phyloP scores from a whole-genome alignment of 2,797 vertebrate genomes.

The Scolopax bukidnonensis region DNA sequence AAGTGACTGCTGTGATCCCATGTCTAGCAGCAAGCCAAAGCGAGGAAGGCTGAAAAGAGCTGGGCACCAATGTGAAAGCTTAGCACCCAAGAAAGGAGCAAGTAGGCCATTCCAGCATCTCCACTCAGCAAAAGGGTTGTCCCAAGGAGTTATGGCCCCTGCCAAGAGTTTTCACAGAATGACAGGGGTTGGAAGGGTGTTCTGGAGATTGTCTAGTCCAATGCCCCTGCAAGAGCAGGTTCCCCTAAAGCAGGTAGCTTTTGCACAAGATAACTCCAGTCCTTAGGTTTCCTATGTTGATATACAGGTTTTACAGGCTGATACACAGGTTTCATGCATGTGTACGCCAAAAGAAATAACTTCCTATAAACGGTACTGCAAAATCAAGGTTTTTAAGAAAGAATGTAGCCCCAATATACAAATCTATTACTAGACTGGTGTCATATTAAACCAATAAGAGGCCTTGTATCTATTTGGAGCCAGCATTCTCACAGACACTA shows the following conservation, averaged over 20 bases:
- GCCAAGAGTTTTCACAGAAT: not conserved
- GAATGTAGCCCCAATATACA: accelerated
- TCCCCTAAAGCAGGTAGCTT: no score
- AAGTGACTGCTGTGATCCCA: not conserved
- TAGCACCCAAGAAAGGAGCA: not conserved
- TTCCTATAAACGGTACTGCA: not conserved
- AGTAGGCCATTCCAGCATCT: not conserved
- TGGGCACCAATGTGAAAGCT: not conserved
- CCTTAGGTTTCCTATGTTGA: not conserved
- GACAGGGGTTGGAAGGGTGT: no score
- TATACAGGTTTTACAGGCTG: not conserved
- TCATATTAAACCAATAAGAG: not conserved
- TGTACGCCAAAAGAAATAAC: not conserved
- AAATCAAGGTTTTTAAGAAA: not conserved
- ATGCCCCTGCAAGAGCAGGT: no score
- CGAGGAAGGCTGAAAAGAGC: not conserved
- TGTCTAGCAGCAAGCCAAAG: not conserved
- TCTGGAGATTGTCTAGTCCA: no score
- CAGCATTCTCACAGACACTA: not conserved
- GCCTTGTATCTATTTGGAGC: not conserved
- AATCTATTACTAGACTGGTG: not conserved
- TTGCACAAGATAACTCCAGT: not conserved
- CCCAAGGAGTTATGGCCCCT: accelerated
- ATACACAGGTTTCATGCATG: not conserved
- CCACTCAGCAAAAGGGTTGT: accelerated